Evolutionary conservation across 2,113 vertebrate genomes (phyloP), one percentile per base, ranked within the genome.

Genomic region (Hemicordylus capensis): DNA sequence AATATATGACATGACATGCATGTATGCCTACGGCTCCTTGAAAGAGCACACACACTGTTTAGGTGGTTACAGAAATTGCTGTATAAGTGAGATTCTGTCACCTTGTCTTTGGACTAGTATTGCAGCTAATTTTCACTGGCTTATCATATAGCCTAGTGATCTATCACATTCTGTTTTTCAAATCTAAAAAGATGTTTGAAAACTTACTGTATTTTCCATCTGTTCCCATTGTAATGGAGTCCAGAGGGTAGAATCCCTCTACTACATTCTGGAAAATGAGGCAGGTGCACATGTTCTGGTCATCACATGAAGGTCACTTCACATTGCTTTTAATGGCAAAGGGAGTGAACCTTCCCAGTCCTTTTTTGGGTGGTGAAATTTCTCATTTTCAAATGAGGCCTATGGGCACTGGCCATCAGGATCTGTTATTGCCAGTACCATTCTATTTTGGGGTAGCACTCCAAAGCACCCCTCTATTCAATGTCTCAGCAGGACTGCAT

Each of bases 1-100:
- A 81, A 85, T 90, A 85, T 80, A 1, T 87, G 72, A 84, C 80
- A 75, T 64, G 56, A 86, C 73, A 80, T 89, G 67, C 9, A 31
- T 58, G 66, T 26, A 75, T 31, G 61, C 9, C 80, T 84, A 79
- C 26, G 28, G 1, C 12, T 19, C 42, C 80, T 54, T 44, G 90
- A 81, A 86, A 74, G 59, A 80, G 90, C 1, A 19, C 20, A 77
- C 85, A 89, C 73, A 89, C 88, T 87, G 9, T 51, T 8, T 11
- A 44, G 9, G 20, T 69, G 5, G 7, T 6, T 88, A 15, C 84
- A 81, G 20, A 54, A 81, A 58, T 46, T 75, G 17, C 15, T 78
- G 0, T 54, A 22, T 63, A 79, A 1, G 76, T 80, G 48, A 15
- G 26, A 6, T 80, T 2, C 3, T 3, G 54, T 82, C 0, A 0